Evolutionary conservation across 1,140 invertebrate species (phyloP), one percentile per base, ranked within the genome.

Genomic region (Euborellia annulipes): DNA sequence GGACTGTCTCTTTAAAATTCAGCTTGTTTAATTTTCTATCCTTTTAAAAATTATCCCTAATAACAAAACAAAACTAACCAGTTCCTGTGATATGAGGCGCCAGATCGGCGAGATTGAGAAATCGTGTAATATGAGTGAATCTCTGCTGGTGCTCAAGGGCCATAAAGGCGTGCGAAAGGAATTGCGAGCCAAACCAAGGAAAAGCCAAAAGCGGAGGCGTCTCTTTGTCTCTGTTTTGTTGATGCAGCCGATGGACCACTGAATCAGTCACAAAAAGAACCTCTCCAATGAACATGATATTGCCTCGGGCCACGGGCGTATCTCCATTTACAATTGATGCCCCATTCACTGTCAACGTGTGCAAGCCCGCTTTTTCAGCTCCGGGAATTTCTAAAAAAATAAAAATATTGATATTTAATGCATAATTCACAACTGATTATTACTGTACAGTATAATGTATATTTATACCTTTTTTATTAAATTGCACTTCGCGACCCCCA

Each of bases 161-260:
- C 46, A 73, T 55, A 55, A 73, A 75, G 2, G 72, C 70, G 51
- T 76, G 73, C 4, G 71, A 73, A 22, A 76, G 55, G 54, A 76
- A 76, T 49, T 73, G 73, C 8, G 73, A 71, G 34, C 69, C 68
- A 52, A 73, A 72, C 73, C 73, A 76, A 2, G 73, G 73, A 48
- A 73, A 75, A 2, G 72, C 69, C 27, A 75, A 50, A 18, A 75
- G 54, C n/a, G 73, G 73, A 7, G 73, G 72, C 2, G 72, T 74
- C 55, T 76, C 73, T 57, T 75, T 74, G 52, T 75, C 72, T 49
- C 67, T 63, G 55, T 75, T 66, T 55, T 71, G 64, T 54, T 73
- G 68, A 56, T 74, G 71, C 23, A 75, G 58, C 47, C 69, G 62
- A 19, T 69, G 69, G 3, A 76, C 73, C 19, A 74, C 65, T 3